Evolutionary conservation across 2,113 vertebrate genomes (phyloP).

Genomic region (Pluvianellus socialis): DNA sequence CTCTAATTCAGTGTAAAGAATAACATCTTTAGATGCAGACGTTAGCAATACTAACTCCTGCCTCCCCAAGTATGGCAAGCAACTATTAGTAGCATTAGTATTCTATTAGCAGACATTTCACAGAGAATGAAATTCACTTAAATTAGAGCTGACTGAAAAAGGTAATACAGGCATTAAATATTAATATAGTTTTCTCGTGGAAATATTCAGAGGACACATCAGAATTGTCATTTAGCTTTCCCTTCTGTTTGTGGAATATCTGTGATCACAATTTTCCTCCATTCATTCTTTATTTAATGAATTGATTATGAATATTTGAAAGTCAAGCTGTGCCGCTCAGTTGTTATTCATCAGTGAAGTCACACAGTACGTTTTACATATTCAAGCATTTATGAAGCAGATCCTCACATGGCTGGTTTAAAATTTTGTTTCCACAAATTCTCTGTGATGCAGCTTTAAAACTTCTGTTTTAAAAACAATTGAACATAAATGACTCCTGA

Average conservation of each 20-base stretch:
- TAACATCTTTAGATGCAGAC: constrained; percentile 47
- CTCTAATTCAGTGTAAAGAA: constrained; percentile 65
- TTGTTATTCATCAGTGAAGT: constrained; percentile 46
- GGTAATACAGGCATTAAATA: constrained; percentile 28
- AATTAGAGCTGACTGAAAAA: constrained; percentile 19
- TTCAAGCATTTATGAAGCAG: constrained; percentile 14
- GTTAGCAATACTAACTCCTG: background rate
- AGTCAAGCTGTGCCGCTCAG: constrained; percentile 44
- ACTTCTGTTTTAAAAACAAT: background rate
- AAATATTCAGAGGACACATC: constrained; percentile 55
- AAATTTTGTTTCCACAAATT: constrained; percentile 5
- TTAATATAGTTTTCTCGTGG: constrained; percentile 38
- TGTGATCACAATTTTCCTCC: constrained; percentile 30
- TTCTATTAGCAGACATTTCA: constrained; percentile 24
- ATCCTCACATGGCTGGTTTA: background rate
- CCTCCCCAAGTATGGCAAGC: constrained; percentile 13
- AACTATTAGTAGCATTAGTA: constrained; percentile 16
- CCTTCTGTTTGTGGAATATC: constrained; percentile 50
- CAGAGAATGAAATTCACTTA: constrained; percentile 7
- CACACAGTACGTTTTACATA: background rate
- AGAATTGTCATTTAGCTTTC: constrained; percentile 42
- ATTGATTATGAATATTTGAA: constrained; percentile 61
- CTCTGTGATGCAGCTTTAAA: background rate
- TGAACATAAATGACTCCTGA: background rate
- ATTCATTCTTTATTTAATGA: constrained; percentile 60